Conservation (phyloP, 1,140 invertebrate species). For the Drosophila albomicans region DNA sequence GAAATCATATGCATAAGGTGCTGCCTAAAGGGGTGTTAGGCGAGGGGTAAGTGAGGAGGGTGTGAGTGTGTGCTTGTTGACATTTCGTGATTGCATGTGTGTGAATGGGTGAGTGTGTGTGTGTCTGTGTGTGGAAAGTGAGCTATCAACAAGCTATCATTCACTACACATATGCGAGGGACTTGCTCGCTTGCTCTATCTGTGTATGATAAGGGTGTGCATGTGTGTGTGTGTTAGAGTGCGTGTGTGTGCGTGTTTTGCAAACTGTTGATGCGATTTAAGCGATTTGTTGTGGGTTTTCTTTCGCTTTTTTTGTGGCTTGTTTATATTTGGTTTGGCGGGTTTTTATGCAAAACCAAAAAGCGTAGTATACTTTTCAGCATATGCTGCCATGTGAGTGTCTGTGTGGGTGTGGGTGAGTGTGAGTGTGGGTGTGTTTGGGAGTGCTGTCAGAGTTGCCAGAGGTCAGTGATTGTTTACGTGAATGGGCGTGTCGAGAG, state of each 20-base stretch:
- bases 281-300: slow-evolving; percentile 80
- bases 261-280: slow-evolving; percentile 81
- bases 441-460: slow-evolving; percentile 13
- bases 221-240: slow-evolving; percentile 36
- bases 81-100: slow-evolving; percentile 53
- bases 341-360: slow-evolving; percentile 53
- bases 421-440: slow-evolving; percentile 14
- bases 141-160: slow-evolving; percentile 82
- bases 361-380: slow-evolving; percentile 58
- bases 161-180: slow-evolving; percentile 71
- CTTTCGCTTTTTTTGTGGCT: slow-evolving; percentile 25
- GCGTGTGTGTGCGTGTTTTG: slow-evolving; percentile 59
- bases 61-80: slow-evolving; percentile 62
- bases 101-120: slow-evolving; percentile 27
- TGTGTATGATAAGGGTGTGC: slow-evolving; percentile 28
- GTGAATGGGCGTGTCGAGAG: slow-evolving; percentile 27
- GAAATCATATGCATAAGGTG: slow-evolving; percentile 67
- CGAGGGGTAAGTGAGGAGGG: slow-evolving; percentile 8
- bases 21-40: slow-evolving; percentile 4
- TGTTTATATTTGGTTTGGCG: slow-evolving; percentile 60
- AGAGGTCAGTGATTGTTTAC: slow-evolving; percentile 51
- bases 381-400: slow-evolving; percentile 27
- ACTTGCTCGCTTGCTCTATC: slow-evolving; percentile 1
- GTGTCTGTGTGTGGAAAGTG: slow-evolving; percentile 62
- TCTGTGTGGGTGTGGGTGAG: slow-evolving; percentile 13